phyloP scores from a whole-genome alignment of 2,797 vertebrate genomes.

The Neosalanx taihuensis region DNA sequence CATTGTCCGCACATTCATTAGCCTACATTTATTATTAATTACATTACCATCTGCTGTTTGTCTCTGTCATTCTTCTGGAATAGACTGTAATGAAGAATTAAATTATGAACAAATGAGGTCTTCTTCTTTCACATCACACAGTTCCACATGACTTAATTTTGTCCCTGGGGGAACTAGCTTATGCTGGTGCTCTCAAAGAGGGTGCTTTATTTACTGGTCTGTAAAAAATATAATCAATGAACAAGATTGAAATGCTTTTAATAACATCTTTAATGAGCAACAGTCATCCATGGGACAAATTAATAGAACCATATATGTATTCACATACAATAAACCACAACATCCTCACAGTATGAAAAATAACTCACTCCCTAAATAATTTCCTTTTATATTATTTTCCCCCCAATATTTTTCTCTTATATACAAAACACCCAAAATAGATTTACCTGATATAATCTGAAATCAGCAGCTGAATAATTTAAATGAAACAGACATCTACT shows the following conservation, averaged over 20 bases:
- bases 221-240: not conserved
- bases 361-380: slow-evolving; percentile 6
- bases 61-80: no score
- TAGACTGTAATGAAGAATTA: no score
- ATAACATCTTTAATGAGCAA: slow-evolving; percentile 13
- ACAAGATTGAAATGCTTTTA: not conserved
- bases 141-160: no score
- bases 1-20: no score
- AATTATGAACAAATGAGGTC: no score
- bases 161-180: no score
- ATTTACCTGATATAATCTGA: not conserved
- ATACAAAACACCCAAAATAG: no score
- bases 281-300: slow-evolving; percentile 7
- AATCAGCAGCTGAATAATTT: not conserved
- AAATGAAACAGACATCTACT: not conserved
- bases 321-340: slow-evolving; percentile 34
- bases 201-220: no score
- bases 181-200: no score
- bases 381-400: not conserved
- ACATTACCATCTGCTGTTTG: no score
- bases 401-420: not conserved
- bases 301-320: slow-evolving; percentile 6
- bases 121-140: no score
- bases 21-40: no score
- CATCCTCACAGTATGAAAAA: slow-evolving; percentile 31